Percentiles rank a stretch among this genome's conserved stretches.
Conservation (phyloP, 37 sponge, comb jelly and placozoan species). For the Aphrocallistes beatrix region DNA sequence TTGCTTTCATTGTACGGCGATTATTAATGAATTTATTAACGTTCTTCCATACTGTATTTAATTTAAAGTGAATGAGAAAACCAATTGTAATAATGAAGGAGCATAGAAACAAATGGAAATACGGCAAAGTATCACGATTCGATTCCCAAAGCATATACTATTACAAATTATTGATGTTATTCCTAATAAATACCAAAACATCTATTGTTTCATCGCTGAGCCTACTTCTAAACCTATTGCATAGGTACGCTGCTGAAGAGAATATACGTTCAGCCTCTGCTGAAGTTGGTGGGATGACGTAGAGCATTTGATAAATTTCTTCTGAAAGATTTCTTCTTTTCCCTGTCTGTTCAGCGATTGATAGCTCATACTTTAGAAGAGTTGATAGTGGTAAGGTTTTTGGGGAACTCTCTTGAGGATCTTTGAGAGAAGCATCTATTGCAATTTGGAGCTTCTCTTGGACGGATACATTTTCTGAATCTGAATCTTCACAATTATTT, state of each 20-base stretch:
- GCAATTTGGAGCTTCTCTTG: slow-evolving; percentile 17
- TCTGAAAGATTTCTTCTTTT: neutral
- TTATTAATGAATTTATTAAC: neutral
- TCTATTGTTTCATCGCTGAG: slow-evolving; percentile 18
- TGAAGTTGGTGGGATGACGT: slow-evolving; percentile 3
- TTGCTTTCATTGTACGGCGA: no score
- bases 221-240: neutral
- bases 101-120: neutral
- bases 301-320: slow-evolving; percentile 10
- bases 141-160: neutral
- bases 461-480: neutral
- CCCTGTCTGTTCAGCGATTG: slow-evolving; percentile 6
- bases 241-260: slow-evolving; percentile 19
- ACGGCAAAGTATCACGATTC: neutral
- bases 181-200: neutral
- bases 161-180: neutral
- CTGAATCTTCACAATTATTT: neutral
- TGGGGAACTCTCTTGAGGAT: neutral
- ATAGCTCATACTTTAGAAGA: neutral
- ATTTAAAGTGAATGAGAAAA: neutral
- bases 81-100: neutral
- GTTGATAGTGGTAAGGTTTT: neutral
- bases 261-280: neutral
- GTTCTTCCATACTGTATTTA: neutral
- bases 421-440: slow-evolving; percentile 8